These are phyloP conservation scores for Otus scops DNA, from an alignment of 2,797 vertebrate genomes.

Conservation along the genomic window DNA sequence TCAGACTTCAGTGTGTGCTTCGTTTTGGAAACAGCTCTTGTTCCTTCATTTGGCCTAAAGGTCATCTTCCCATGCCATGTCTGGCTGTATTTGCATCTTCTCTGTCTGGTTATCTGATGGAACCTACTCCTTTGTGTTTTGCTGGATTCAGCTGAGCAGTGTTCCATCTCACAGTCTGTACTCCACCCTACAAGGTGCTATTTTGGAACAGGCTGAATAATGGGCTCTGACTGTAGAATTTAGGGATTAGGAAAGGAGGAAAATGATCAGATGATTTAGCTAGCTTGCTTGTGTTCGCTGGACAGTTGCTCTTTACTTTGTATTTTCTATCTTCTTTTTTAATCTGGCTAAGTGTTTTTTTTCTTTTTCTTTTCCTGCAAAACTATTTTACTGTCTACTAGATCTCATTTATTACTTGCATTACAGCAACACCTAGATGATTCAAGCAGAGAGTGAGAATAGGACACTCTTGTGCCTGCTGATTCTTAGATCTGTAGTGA, in stretches of 20 bases:
- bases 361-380: background rate
- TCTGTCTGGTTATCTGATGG: background rate
- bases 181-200: background rate
- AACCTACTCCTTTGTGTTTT: slow-evolving; percentile 1
- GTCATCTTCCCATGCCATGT: slow-evolving; percentile 7
- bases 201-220: slow-evolving; percentile 27
- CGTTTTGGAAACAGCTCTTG: background rate
- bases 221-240: background rate
- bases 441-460: background rate
- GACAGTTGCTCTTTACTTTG: background rate
- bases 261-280: background rate
- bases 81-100: background rate
- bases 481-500: background rate
- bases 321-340: background rate
- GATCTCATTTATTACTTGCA: background rate
- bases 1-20: background rate
- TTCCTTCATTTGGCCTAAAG: background rate
- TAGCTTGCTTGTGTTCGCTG: background rate
- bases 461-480: background rate
- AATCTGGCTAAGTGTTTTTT: background rate
- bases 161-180: background rate
- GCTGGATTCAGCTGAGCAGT: background rate
- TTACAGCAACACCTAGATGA: background rate
- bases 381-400: background rate
- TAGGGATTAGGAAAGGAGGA: background rate